These are phyloP conservation scores for Cephus rjabovi DNA, from an alignment of 2,888 invertebrate species.

Conservation along the genomic window DNA sequence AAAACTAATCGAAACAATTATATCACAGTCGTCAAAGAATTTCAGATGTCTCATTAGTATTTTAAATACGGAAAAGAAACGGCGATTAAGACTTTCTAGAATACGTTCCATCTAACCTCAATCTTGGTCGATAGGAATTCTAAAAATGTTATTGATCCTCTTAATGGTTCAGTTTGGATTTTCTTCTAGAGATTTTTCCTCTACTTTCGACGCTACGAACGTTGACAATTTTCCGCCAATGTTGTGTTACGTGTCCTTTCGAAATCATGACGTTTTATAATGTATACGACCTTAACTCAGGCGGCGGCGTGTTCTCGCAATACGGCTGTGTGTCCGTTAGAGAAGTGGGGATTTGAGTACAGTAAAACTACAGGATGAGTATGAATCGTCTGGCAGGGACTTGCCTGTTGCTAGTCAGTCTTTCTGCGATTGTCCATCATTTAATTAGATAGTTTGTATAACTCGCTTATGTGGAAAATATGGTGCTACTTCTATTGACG, in stretches of 20 bases:
- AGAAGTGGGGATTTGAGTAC: not conserved
- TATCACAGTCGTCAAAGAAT: not conserved
- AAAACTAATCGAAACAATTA: not conserved
- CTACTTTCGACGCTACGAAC: not conserved
- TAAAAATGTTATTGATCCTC: not conserved
- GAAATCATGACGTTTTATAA: not conserved
- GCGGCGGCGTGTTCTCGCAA: not conserved
- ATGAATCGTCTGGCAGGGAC: not conserved
- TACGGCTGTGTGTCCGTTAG: not conserved
- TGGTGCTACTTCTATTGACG: not conserved
- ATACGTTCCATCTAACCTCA: not conserved
- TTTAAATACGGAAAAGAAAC: slow-evolving; percentile 26
- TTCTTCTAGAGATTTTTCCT: not conserved
- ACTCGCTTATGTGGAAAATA: not conserved
- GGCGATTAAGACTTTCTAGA: not conserved
- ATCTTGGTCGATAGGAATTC: not conserved
- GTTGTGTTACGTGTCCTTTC: not conserved
- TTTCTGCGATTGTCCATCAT: not conserved
- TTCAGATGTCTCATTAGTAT: not conserved
- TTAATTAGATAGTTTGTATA: not conserved
- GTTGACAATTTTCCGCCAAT: not conserved
- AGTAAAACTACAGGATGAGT: not conserved
- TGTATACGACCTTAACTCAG: not conserved
- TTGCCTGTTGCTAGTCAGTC: not conserved
- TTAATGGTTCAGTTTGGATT: not conserved